Base-by-base conservation (phyloP, 2,797 vertebrate genomes). In the Rhinella marina region DNA sequence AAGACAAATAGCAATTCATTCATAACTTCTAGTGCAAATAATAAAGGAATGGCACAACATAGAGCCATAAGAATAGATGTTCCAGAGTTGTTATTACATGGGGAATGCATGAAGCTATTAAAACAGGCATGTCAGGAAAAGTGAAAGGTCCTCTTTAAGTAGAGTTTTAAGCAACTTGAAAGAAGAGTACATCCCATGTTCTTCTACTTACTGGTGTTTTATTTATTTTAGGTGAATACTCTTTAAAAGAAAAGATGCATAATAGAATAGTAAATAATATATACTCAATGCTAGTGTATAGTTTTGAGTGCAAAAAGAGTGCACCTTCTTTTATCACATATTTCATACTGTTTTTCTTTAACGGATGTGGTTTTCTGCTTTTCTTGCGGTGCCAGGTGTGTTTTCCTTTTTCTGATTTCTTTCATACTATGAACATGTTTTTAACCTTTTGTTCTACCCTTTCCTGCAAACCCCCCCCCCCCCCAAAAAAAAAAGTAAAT, bases 291-390 rank as follows among this genome's bases (percentile, higher is more conserved):
- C 66, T 29, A 13, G 25, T 27, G 29, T 16, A 3, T n/a, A 25
- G 62, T 11, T 64, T 64, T 64, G 62, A 25, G 62, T 64, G 12
- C 10, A 5, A 9, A 25, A 25, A 27, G n/a, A 13, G 0, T 66
- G n/a, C 62, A 66, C 12, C 13, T 4, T 11, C 1, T 25, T 25
- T 48, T 14, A 80, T 54, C 57, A 13, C 32, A n/a, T 19, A 66
- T 72, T 32, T 56, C 9, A 70, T 11, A 54, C 17, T 70, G 14
- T 70, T 73, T 70, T 21, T 54, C 29, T 16, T 12, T 21, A 17
- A 41, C 10, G 50, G 82, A 57, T 84, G 82, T 84, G 82, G 66
- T 84, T 84, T 57, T 68, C 21, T 73, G 27, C 52, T 84, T 25
- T 84, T 72, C 27, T 70, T 29, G 64, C 14, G 7, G 52, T 17